A percentile compares a stretch with the other conserved stretches of the same genome.
Conservation (phyloP, 1,140 invertebrate genomes). For the Pseudomyrmex gracilis region DNA sequence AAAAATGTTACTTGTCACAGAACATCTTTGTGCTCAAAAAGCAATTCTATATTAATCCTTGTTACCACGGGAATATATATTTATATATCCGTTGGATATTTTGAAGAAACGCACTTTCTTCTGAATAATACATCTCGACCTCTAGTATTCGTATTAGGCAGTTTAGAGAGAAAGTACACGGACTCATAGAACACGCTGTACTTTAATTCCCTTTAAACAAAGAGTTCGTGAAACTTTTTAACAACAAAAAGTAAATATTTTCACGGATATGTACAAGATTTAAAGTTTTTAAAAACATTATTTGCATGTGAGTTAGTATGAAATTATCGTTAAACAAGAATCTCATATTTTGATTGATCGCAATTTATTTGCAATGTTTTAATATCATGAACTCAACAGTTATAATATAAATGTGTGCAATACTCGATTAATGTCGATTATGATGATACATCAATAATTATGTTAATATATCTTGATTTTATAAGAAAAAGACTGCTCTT, state of each 20-base stretch:
- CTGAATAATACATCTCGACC: not conserved
- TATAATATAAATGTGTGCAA: no score
- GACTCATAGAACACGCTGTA: not conserved
- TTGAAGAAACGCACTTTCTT: not conserved
- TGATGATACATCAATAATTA: no score
- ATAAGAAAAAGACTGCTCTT: slow-evolving; percentile 21
- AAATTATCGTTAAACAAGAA: slow-evolving; percentile 2
- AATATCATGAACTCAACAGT: not conserved
- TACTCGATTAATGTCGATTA: no score
- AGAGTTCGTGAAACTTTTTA: not conserved
- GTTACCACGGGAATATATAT: not conserved
- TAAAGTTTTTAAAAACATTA: slow-evolving; percentile 11
- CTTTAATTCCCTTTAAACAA: slow-evolving; percentile 11
- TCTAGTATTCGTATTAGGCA: slow-evolving; percentile 7
- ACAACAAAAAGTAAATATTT: slow-evolving; percentile 5
- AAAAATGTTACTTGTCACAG: not conserved
- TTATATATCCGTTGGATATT: not conserved
- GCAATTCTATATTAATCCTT: not conserved
- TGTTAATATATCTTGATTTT: slow-evolving; percentile 2
- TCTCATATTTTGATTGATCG: not conserved
- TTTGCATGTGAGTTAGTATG: slow-evolving; percentile 3
- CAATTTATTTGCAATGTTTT: slow-evolving; percentile 17
- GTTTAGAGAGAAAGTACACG: not conserved
- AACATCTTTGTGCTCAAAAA: not conserved
- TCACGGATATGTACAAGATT: not conserved